These are phyloP conservation scores for Cephus sareptanus DNA, from an alignment of 2,888 invertebrate genomes.

Conservation along the genomic window DNA sequence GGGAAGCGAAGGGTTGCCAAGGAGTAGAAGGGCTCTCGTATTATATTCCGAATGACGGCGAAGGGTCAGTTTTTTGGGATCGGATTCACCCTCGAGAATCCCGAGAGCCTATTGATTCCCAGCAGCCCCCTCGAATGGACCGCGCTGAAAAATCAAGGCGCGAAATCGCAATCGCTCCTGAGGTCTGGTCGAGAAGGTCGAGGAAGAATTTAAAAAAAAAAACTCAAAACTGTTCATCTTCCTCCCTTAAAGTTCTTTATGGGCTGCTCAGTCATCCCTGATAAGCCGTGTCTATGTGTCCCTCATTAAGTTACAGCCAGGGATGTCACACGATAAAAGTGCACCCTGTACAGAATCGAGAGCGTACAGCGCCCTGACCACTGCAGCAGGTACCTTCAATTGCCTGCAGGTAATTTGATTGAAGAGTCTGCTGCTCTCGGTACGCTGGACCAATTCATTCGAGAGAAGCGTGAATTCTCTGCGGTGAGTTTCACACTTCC, in stretches of 20 bases:
- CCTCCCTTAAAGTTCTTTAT: not conserved
- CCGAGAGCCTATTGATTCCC: not conserved
- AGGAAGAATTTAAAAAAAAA: conserved; percentile 37
- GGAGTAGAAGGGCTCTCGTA: not conserved
- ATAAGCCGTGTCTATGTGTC: not conserved
- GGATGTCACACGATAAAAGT: not conserved
- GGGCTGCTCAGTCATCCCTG: not conserved
- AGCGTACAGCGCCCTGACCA: not conserved
- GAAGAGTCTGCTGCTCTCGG: not conserved
- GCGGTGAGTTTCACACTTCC: not conserved
- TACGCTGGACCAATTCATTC: not conserved
- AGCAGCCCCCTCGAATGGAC: conserved; percentile 25
- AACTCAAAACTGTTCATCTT: not conserved
- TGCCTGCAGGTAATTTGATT: not conserved
- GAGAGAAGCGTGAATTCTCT: not conserved
- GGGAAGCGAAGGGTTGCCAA: not conserved
- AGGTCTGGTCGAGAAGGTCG: conserved; percentile 29
- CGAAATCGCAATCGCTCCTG: conserved; percentile 43
- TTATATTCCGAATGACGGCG: not conserved
- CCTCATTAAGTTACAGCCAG: not conserved
- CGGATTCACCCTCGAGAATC: not conserved
- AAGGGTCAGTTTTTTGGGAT: not conserved
- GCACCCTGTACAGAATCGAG: not conserved
- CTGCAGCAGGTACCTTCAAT: not conserved
- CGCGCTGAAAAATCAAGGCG: conserved; percentile 43